A percentile compares a stretch with the other conserved stretches of the same genome.
phyloP scores from a whole-genome alignment of 2,797 vertebrate genomes.

The Pipistrellus kuhlii region DNA sequence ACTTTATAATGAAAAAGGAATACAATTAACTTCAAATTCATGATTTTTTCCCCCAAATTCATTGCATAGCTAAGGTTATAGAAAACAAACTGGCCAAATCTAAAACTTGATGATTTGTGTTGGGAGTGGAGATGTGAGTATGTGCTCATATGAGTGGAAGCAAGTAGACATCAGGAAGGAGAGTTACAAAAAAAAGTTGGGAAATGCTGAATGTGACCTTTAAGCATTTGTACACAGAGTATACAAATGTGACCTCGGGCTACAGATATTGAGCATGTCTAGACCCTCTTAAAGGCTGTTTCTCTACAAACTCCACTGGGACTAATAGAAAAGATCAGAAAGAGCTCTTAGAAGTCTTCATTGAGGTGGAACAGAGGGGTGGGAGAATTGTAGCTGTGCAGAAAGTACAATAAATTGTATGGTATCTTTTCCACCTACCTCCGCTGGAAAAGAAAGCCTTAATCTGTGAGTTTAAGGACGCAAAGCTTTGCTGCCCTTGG shows the following conservation, averaged over 20 bases:
- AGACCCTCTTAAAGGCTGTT: not conserved
- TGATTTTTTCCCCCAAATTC: not conserved
- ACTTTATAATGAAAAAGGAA: not conserved
- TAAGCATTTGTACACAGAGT: not conserved
- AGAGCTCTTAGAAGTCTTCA: not conserved
- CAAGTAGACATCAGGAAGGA: not conserved
- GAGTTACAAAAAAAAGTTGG: not conserved
- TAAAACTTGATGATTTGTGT: not conserved
- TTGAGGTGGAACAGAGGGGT: not conserved
- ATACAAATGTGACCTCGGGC: not conserved
- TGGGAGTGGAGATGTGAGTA: not conserved
- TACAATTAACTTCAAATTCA: not conserved
- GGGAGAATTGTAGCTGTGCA: not conserved
- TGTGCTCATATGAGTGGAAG: not conserved
- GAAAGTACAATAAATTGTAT: not conserved
- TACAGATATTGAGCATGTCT: not conserved
- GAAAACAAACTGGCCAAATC: not conserved
- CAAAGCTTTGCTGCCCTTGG: not conserved
- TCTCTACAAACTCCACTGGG: not conserved
- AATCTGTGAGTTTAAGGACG: not conserved
- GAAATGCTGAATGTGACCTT: not conserved
- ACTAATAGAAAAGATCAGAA: not conserved
- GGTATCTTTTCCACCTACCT: not conserved
- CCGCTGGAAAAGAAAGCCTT: not conserved
- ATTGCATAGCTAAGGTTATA: not conserved